phyloP scores from a whole-genome alignment of 2,113 vertebrate genomes.

The Perccottus glenii region DNA sequence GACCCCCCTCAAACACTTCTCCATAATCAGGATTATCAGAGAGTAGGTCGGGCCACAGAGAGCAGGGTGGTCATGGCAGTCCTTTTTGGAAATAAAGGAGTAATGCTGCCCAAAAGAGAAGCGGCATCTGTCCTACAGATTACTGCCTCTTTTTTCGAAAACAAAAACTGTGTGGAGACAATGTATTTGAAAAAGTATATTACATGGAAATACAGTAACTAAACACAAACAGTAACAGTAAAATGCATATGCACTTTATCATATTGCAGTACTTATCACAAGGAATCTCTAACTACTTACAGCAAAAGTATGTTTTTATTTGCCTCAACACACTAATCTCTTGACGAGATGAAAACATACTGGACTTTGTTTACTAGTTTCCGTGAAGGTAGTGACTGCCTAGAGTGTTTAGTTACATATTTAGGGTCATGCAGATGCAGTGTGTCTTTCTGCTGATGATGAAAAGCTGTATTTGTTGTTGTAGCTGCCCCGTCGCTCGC shows the following conservation, averaged over 20 bases:
- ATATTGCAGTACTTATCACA: neutral
- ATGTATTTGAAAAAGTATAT: neutral
- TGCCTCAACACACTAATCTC: too few relatives aligned
- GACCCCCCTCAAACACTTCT: slow-evolving; percentile 45
- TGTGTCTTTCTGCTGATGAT: slow-evolving; percentile 58
- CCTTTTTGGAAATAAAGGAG: slow-evolving; percentile 16
- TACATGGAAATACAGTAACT: neutral
- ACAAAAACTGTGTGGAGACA: neutral
- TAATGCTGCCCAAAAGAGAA: slow-evolving; percentile 4
- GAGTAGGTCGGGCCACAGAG: slow-evolving; percentile 27
- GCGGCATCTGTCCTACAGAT: neutral
- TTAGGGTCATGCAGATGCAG: slow-evolving; percentile 41
- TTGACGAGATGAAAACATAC: too few relatives aligned
- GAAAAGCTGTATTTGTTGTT: slow-evolving; percentile 71
- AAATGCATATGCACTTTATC: too few relatives aligned
- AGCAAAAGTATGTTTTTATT: too few relatives aligned
- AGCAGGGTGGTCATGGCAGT: slow-evolving; percentile 50
- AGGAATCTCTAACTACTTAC: neutral
- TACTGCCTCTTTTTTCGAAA: too few relatives aligned
- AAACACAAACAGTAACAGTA: neutral
- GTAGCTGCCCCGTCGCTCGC: slow-evolving; percentile 55
- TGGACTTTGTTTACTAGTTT: slow-evolving; percentile 36
- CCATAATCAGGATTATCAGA: slow-evolving; percentile 67
- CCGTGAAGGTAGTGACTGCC: too few relatives aligned
- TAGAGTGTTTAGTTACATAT: too few relatives aligned